Conservation (phyloP, 1,140 invertebrate genomes). For the Melitaea cinxia region DNA sequence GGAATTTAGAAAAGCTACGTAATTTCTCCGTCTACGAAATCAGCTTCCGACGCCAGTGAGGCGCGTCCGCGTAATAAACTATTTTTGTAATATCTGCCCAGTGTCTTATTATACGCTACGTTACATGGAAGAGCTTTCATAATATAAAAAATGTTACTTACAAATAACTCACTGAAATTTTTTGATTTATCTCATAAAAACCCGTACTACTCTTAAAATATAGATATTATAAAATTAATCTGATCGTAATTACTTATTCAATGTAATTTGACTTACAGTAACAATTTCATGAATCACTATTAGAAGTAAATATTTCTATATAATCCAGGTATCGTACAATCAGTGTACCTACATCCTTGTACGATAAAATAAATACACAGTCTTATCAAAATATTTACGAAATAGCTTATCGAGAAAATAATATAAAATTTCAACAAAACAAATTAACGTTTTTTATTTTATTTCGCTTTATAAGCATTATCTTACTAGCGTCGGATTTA, state of each 20-base stretch:
- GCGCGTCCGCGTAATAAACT: constrained; percentile 64
- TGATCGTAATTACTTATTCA: too few species aligned
- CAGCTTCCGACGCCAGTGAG: constrained; percentile 60
- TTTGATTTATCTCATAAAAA: not conserved
- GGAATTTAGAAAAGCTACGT: constrained; percentile 33
- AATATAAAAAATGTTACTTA: constrained; percentile 29
- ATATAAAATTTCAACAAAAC: not conserved
- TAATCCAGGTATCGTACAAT: too few species aligned
- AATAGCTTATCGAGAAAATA: not conserved
- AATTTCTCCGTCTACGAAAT: constrained; percentile 50
- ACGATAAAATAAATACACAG: too few species aligned
- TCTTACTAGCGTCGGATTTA: constrained; percentile 12
- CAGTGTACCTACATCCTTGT: too few species aligned
- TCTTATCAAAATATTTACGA: not conserved
- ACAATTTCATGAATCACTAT: too few species aligned
- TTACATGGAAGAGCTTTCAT: constrained; percentile 47
- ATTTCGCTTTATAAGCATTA: constrained; percentile 15
- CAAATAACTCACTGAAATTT: constrained; percentile 18
- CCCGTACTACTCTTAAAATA: too few species aligned
- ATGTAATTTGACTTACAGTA: too few species aligned
- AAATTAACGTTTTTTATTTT: constrained; percentile 1
- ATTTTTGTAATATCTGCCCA: constrained; percentile 60
- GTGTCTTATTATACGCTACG: constrained; percentile 58
- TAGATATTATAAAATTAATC: too few species aligned
- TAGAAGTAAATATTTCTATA: too few species aligned